Conservation (phyloP, 1,140 invertebrate genomes). For the Gonioctena quinquepunctata region DNA sequence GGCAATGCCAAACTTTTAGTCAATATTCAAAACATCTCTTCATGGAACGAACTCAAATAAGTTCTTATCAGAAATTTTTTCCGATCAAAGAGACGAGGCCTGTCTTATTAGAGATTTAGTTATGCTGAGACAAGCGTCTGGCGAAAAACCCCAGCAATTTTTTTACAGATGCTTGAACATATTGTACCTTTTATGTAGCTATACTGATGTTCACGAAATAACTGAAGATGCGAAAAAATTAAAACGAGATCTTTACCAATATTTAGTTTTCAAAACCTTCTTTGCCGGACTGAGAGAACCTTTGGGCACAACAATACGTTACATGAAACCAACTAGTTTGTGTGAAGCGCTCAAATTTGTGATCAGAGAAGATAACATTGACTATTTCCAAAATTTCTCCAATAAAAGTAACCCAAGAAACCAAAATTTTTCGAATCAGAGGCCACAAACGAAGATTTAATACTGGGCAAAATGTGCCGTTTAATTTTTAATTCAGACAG, state of each 20-base stretch:
- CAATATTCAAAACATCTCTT: not conserved
- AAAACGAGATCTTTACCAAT: not conserved
- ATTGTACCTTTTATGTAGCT: not conserved
- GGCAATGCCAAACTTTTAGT: not conserved
- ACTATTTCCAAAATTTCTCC: constrained; percentile 3
- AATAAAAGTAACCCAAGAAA: not conserved
- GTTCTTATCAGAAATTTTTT: not conserved
- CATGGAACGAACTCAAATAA: not conserved
- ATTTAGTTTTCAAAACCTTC: constrained; percentile 10
- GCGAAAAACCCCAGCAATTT: not conserved
- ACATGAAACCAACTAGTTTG: not conserved
- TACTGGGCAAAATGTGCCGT: no score
- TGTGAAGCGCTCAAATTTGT: constrained; percentile 4
- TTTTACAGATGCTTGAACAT: not conserved
- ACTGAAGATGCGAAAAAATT: not conserved
- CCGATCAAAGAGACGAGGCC: not conserved
- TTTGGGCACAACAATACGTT: constrained; percentile 5
- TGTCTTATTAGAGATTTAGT: not conserved
- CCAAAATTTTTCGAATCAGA: no score
- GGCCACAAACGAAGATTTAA: no score
- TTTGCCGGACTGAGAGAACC: constrained; percentile 3
- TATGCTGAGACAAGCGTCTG: not conserved
- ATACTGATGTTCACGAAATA: not conserved
- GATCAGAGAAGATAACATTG: constrained; percentile 13
- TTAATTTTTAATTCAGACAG: no score